Evolutionary conservation across 2,113 vertebrate genomes (phyloP).

Genomic region (Romanogobio albipinnatus): DNA sequence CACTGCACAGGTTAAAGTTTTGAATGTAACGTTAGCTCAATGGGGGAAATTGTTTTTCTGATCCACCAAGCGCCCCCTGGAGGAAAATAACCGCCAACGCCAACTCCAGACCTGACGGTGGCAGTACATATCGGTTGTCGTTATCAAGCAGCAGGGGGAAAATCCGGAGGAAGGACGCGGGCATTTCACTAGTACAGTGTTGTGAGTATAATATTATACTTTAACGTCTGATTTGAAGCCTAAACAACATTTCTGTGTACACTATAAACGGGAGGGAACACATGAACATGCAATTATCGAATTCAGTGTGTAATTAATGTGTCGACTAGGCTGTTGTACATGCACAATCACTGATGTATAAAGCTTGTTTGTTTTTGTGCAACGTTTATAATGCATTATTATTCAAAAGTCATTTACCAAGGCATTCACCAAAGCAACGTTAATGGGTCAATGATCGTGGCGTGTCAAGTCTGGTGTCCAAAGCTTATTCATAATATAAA

Average conservation of each 20-base stretch:
- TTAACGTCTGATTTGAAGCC: background rate
- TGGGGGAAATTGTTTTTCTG: background rate
- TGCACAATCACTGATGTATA: background rate
- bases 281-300: background rate
- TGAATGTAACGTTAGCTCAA: background rate
- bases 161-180: background rate
- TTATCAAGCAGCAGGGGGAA: background rate
- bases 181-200: background rate
- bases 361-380: background rate
- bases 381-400: background rate
- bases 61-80: background rate
- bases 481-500: background rate
- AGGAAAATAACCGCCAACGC: background rate
- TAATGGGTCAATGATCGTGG: too few relatives aligned
- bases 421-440: too few relatives aligned
- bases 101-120: background rate
- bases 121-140: background rate
- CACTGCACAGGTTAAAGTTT: background rate
- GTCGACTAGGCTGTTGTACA: background rate
- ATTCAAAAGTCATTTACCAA: background rate
- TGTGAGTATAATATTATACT: slow-evolving; percentile 17
- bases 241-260: background rate
- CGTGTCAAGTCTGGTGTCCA: too few relatives aligned
- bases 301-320: background rate
- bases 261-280: background rate